These are phyloP conservation scores for Onychostoma macrolepis DNA, from an alignment of 2,113 vertebrate species.

Conservation along the genomic window DNA sequence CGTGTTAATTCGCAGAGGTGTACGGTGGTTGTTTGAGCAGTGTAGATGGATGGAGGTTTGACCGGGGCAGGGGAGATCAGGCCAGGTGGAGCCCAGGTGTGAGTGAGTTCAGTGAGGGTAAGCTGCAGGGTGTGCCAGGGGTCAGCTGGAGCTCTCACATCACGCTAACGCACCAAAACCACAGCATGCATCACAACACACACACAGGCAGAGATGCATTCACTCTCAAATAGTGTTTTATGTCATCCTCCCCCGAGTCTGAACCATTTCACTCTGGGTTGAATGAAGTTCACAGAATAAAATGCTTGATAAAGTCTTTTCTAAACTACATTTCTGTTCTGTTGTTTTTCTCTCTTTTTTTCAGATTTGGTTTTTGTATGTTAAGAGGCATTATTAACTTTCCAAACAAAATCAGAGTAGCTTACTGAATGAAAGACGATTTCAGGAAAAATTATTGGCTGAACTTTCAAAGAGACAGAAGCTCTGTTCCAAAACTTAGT, in stretches of 20 bases:
- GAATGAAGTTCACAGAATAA: background rate
- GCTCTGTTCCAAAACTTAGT: background rate
- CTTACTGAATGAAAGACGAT: background rate
- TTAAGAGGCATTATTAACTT: background rate
- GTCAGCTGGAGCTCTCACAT: conserved; percentile 52
- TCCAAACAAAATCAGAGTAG: background rate
- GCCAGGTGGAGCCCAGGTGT: conserved; percentile 56
- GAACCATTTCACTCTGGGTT: background rate
- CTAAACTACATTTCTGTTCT: background rate
- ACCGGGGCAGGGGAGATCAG: conserved; percentile 35
- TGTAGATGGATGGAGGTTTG: conserved; percentile 33
- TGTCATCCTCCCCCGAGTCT: background rate
- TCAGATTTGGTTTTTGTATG: background rate
- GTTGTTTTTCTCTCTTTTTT: background rate
- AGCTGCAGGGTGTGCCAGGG: conserved; percentile 50
- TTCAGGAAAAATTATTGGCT: background rate
- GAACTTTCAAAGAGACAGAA: background rate
- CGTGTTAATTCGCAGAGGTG: conserved; percentile 16
- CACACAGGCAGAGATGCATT: background rate
- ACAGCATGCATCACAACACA: conserved; percentile 19
- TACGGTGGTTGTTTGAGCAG: conserved; percentile 18
- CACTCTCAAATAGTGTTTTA: background rate
- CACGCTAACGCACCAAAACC: conserved; percentile 47
- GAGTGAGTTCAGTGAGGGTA: conserved; percentile 49
- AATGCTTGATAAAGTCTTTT: background rate